Conservation (phyloP, 2,888 invertebrate genomes). For the Nephrotoma appendiculata region DNA sequence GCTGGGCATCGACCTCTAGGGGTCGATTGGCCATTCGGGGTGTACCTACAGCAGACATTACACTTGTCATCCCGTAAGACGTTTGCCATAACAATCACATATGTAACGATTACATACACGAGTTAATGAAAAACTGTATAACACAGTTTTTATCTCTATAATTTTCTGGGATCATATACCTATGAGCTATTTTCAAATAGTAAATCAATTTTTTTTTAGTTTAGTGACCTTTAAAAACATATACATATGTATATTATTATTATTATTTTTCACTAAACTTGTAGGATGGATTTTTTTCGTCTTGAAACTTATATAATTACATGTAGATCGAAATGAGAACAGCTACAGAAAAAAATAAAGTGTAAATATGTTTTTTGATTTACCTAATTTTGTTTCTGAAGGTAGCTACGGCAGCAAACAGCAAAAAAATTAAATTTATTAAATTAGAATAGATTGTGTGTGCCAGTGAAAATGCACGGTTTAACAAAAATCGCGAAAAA, state of each 20-base stretch:
- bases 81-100: no score
- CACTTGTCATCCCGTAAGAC: no score
- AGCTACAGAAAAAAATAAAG: not conserved
- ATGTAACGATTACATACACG: no score
- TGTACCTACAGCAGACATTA: no score
- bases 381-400: not conserved
- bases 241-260: not conserved
- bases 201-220: not conserved
- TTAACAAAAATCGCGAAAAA: not conserved
- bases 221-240: not conserved
- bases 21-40: no score
- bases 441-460: not conserved
- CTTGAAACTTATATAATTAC: not conserved
- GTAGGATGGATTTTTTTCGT: not conserved
- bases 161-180: not conserved
- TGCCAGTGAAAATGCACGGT: not conserved
- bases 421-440: not conserved
- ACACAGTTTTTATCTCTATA: not conserved
- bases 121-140: not conserved
- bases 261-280: not conserved
- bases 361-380: not conserved
- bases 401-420: not conserved
- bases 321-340: not conserved
- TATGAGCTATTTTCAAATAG: not conserved
- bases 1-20: no score